A percentile compares a stretch with the other conserved stretches of the same genome.
Conservation (phyloP, 2,797 vertebrate genomes). For the Bryconaethiops microstoma region DNA sequence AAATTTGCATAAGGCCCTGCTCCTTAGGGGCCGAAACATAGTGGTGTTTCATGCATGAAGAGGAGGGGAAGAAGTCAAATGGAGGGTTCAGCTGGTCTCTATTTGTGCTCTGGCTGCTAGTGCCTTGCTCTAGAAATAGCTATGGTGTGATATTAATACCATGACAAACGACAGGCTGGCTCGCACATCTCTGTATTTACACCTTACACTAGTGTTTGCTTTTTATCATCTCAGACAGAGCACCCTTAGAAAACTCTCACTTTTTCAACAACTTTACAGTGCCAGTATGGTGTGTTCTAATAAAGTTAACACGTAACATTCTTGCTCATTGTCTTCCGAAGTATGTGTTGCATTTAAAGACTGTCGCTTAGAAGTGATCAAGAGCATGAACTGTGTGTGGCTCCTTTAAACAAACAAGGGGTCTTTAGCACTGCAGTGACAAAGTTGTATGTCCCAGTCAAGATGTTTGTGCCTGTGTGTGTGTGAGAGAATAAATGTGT, state of each 20-base stretch:
- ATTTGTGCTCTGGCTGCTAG: conserved; percentile 60
- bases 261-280: not conserved
- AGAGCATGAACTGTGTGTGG: conserved; percentile 4
- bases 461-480: conserved; percentile 31
- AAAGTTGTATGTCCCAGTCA: conserved; percentile 15
- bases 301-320: not conserved
- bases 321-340: not conserved
- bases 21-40: conserved; percentile 15
- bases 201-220: conserved; percentile 42
- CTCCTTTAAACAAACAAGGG: conserved; percentile 10
- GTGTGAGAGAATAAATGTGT: conserved; percentile 26
- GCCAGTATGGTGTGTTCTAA: not conserved
- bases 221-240: not conserved
- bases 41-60: conserved; percentile 30
- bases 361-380: conserved; percentile 22
- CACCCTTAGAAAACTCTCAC: not conserved
- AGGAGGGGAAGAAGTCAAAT: conserved; percentile 29
- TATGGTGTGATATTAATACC: conserved; percentile 63
- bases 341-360: not conserved
- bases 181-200: conserved; percentile 55
- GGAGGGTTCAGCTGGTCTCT: conserved; percentile 61
- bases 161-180: conserved; percentile 61
- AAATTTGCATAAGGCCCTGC: conserved; percentile 12
- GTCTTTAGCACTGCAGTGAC: conserved; percentile 6
- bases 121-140: conserved; percentile 62